Conservation (phyloP, 2,113 vertebrate genomes). For the Myxocyprinus asiaticus region DNA sequence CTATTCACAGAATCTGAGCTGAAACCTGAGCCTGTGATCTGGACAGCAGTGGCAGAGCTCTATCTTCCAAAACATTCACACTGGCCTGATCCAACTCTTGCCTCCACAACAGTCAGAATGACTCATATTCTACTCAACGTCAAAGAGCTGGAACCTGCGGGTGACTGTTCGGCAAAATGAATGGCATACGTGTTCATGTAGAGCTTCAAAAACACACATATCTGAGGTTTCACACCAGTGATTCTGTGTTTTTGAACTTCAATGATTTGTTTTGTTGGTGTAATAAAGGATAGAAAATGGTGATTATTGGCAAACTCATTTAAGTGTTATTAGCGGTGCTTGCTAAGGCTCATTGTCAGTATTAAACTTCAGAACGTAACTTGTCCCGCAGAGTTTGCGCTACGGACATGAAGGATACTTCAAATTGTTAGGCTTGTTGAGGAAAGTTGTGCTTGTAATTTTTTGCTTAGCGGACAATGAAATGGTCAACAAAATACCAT, state of each 20-base stretch:
- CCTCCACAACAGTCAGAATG: conserved; percentile 2
- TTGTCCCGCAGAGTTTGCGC: no score
- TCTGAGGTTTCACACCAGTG: neutral
- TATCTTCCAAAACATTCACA: conserved; percentile 37
- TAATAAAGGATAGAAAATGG: neutral
- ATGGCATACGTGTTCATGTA: neutral
- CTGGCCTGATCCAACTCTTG: conserved; percentile 13
- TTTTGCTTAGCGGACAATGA: no score
- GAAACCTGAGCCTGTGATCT: conserved; percentile 50
- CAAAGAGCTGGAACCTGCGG: neutral
- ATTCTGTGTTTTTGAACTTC: neutral
- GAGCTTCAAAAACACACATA: neutral
- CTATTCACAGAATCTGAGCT: conserved; percentile 48
- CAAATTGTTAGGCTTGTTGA: no score
- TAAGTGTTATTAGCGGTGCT: no score
- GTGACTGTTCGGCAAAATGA: conserved; percentile 25
- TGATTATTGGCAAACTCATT: no score
- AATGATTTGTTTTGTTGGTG: neutral
- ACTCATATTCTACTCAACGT: conserved; percentile 30
- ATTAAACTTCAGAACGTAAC: no score
- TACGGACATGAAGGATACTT: no score
- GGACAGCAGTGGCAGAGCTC: conserved; percentile 1
- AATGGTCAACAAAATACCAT: no score
- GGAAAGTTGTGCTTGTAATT: no score
- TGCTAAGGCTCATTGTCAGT: no score